These are phyloP conservation scores for Virgularia gustaviana DNA, from an alignment of 92 coral and sea anemone genomes.

Conservation along the genomic window DNA sequence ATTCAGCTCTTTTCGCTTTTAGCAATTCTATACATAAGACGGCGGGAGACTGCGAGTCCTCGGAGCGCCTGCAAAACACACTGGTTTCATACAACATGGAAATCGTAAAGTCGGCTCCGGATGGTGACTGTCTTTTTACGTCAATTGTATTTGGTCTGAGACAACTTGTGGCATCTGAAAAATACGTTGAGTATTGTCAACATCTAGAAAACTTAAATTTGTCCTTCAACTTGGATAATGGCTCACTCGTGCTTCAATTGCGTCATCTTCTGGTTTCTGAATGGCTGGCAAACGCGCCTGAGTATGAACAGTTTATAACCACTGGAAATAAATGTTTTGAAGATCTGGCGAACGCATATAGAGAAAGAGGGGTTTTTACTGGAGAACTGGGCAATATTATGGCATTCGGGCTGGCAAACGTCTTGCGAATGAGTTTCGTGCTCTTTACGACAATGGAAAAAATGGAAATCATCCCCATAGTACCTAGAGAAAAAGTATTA, in stretches of 20 bases:
- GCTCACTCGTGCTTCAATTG: too few relatives aligned
- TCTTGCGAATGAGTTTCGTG: constrained; percentile 41
- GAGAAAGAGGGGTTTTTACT: constrained; percentile 38
- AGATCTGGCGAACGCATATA: constrained; percentile 41
- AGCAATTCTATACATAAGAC: background rate
- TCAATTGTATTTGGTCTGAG: background rate
- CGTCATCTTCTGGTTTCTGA: background rate
- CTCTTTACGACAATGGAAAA: constrained; percentile 35
- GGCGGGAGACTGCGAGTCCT: background rate
- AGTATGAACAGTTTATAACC: constrained; percentile 43
- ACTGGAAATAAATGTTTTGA: constrained; percentile 35
- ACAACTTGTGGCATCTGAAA: background rate
- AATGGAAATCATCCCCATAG: constrained; percentile 14
- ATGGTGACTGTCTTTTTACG: constrained; percentile 6
- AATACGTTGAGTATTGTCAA: background rate
- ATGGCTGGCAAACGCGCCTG: background rate
- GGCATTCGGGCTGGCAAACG: constrained; percentile 46
- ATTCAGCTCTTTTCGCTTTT: constrained; percentile 2
- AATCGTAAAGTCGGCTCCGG: background rate
- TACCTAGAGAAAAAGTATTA: constrained; percentile 12
- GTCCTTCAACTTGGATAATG: constrained; percentile 11
- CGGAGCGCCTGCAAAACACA: constrained; percentile 3
- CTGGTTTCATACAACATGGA: constrained; percentile 11
- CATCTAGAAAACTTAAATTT: too few relatives aligned
- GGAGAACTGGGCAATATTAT: constrained; percentile 51